Evolutionary conservation across 2,888 invertebrate species (phyloP), one percentile per base, ranked within the genome.

Genomic region (Protonemura montana): DNA sequence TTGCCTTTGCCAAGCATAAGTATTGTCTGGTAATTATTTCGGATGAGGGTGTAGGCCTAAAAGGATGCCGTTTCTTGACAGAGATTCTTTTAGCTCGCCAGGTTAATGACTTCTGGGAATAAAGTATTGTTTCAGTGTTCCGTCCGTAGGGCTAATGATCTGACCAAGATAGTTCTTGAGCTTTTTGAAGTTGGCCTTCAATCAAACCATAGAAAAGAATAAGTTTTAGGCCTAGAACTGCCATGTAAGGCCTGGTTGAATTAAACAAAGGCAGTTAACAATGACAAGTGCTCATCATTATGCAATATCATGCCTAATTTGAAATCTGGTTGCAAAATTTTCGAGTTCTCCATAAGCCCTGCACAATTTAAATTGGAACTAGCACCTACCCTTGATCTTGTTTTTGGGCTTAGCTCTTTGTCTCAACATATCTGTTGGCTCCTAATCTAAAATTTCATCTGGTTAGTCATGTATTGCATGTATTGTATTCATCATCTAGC

Each of bases 31-130:
- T 59, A 76, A 84, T 76, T 84, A 28, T 84, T 42, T 84, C n/a
- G 76, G 76, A 76, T 84, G 42, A 59, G 84, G 84, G 84, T 84
- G 84, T 84, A 84, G 59, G 84, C 84, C 84, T 82, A 83, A 59
- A 41, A 41, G 16, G 59, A 59, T 59, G 84, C 59, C 59, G 27
- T 84, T 84, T 76, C 42, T 59, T 59, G 28, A 27, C 59, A 76
- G 59, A 84, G 81, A 28, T 30, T 29, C 59, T 84, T 76, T 26
- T 76, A 84, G 59, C n/a, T 59, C 81, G 81, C 21, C 59, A 84
- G 84, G 84, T 84, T 59, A 84, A 84, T 84, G 84, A 84, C 84
- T 84, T 84, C 84, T 27, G 28, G 21, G 59, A 59, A 59, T 59
- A 59, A 59, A 21, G 21, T 21, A 59, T 59, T 13, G 59, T 59